Evolutionary conservation across 2,888 invertebrate genomes (phyloP), one percentile per base, ranked within the genome.

Genomic region (Cheilosia variabilis): DNA sequence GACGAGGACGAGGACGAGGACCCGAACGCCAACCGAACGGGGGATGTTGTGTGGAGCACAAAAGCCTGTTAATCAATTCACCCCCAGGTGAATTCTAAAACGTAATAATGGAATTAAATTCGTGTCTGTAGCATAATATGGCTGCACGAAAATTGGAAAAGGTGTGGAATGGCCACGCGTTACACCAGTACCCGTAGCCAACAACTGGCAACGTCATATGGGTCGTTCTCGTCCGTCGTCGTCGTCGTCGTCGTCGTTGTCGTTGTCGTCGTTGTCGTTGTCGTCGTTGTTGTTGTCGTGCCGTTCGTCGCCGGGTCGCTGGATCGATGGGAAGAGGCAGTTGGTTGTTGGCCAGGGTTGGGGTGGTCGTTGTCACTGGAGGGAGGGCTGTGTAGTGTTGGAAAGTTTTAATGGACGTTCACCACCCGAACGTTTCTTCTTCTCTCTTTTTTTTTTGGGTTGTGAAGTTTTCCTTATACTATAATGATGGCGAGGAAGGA

Each of bases 31-130:
- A 45, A 37, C 55, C 58, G 50, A 22, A 45, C 63, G 63, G 86
- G 72, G 63, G 80, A 31, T 68, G 63, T 50, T 22, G 52, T 65
- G 73, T 63, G 73, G 53, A 77, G 73, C 82, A 87, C 80, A 81
- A 87, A 87, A 87, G 87, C 88, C 86, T 88, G 88, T 88, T 88
- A 88, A 88, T 88, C 88, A 88, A 88, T 88, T 88, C 88, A 88
- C 88, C 88, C 88, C 88, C 88, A 88, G 88, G 88, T 88, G 88
- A 88, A 88, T 88, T 88, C 88, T 88, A 88, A 88, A 88, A 88
- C 88, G 87, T 88, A 88, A 88, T 88, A 88, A 88, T 88, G 88
- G 88, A 88, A 88, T 88, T 88, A 88, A 88, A 88, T 88, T 88
- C 88, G 88, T 88, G 88, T 88, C 88, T 88, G 88, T 81, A 81